These are phyloP conservation scores for Podotricha telesiphe DNA, from an alignment of 2,888 invertebrate genomes.

Conservation along the genomic window DNA sequence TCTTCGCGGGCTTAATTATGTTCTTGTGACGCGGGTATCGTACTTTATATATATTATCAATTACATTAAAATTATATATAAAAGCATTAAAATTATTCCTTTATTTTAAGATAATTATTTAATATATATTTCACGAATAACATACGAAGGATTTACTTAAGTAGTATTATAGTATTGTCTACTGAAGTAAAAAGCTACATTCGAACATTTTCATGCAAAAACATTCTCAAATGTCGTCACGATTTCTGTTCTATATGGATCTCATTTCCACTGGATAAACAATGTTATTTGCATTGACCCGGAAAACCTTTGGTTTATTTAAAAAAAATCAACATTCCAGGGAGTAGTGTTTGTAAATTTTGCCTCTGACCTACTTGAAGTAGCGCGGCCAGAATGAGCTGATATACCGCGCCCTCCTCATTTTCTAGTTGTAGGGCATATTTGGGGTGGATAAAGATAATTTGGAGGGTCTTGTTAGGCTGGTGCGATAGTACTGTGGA, in stretches of 20 bases:
- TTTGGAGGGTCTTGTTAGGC: constrained; percentile 64
- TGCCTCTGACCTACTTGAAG: constrained; percentile 82
- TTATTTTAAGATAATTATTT: background rate
- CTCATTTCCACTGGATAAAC: constrained; percentile 62
- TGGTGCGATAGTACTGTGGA: constrained; percentile 66
- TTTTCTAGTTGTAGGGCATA: constrained; percentile 53
- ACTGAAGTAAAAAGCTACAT: background rate
- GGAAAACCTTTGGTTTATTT: constrained; percentile 73
- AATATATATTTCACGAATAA: too few species aligned
- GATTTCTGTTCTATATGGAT: constrained; percentile 47
- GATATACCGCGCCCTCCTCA: constrained; percentile 60
- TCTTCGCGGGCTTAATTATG: constrained; percentile 42
- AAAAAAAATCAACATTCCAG: constrained; percentile 69
- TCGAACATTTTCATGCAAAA: constrained; percentile 14
- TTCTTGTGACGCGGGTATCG: constrained; percentile 42
- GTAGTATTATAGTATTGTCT: too few species aligned
- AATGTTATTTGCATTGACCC: constrained; percentile 76
- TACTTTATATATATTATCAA: constrained; percentile 9
- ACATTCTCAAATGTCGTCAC: constrained; percentile 9
- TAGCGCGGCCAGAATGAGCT: constrained; percentile 62
- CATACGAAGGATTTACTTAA: too few species aligned
- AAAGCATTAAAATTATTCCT: background rate
- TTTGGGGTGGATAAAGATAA: constrained; percentile 60
- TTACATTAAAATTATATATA: constrained; percentile 6
- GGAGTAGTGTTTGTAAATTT: constrained; percentile 81